Evolutionary conservation across 1,140 invertebrate species (phyloP).

Genomic region (Stegodyphus dumicola): DNA sequence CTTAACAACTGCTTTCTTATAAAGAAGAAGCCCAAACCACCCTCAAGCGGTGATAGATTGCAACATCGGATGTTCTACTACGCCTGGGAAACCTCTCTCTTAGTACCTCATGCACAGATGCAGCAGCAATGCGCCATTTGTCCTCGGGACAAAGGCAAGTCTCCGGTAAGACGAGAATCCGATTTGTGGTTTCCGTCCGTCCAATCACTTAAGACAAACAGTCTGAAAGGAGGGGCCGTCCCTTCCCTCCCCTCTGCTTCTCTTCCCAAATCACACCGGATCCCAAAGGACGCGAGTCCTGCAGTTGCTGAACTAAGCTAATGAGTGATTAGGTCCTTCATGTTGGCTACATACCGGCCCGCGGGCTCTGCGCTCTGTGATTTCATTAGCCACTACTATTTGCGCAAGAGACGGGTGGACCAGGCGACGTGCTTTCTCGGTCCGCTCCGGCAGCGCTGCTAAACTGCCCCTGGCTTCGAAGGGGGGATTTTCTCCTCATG

Average conservation of each 20-base stretch:
- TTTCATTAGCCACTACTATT: slow-evolving; percentile 37
- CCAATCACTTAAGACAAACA: slow-evolving; percentile 59
- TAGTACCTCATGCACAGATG: not conserved
- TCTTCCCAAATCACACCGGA: slow-evolving; percentile 50
- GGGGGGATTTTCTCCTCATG: slow-evolving; percentile 38
- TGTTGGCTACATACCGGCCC: slow-evolving; percentile 30
- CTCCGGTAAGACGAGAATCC: slow-evolving; percentile 14
- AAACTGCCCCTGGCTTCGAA: slow-evolving; percentile 1
- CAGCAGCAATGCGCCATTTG: slow-evolving; percentile 22
- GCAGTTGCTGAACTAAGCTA: slow-evolving; percentile 48
- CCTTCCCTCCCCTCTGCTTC: not conserved
- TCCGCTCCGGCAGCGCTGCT: too few relatives aligned
- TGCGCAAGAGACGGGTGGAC: slow-evolving; percentile 13
- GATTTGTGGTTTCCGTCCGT: slow-evolving; percentile 55
- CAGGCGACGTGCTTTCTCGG: slow-evolving; percentile 17
- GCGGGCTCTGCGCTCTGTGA: slow-evolving; percentile 44
- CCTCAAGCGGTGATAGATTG: too few relatives aligned
- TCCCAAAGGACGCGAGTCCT: slow-evolving; percentile 44
- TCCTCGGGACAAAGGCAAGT: slow-evolving; percentile 37
- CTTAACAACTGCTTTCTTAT: too few relatives aligned
- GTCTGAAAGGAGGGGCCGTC: not conserved
- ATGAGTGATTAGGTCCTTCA: slow-evolving; percentile 43
- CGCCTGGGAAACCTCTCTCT: too few relatives aligned
- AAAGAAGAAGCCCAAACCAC: too few relatives aligned
- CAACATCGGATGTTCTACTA: too few relatives aligned